Conservation (phyloP, 2,797 vertebrate genomes). For the Mareca penelope region DNA sequence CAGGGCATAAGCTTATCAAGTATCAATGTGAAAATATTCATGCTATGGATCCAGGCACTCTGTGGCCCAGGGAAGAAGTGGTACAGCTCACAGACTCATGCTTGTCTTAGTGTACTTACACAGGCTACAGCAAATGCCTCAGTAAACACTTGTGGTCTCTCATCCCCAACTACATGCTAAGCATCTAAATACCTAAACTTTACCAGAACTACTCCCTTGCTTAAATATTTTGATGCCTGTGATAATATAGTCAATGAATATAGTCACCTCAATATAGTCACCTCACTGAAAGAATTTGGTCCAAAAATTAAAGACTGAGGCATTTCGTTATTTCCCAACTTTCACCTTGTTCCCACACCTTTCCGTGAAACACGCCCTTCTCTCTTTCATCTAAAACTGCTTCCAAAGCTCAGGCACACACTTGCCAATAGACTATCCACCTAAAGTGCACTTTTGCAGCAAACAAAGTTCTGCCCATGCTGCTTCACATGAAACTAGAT, state of each 20-base stretch:
- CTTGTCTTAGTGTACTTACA: background rate
- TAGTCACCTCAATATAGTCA: too few species aligned
- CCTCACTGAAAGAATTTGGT: background rate
- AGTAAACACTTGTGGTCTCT: background rate
- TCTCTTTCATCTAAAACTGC: background rate
- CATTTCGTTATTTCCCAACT: background rate
- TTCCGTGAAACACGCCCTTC: background rate
- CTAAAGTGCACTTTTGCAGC: background rate
- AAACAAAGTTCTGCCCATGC: background rate
- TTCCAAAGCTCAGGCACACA: background rate
- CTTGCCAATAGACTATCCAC: background rate
- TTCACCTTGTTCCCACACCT: background rate
- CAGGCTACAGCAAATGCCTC: background rate
- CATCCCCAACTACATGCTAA: background rate
- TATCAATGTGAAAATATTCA: background rate
- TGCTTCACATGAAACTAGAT: background rate
- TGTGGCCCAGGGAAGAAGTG: background rate
- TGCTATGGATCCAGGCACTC: fast-evolving
- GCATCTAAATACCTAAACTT: background rate
- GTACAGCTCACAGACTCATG: background rate
- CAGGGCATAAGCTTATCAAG: fast-evolving
- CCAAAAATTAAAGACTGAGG: background rate
- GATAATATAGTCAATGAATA: background rate
- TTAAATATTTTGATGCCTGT: background rate
- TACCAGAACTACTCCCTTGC: background rate